Percentiles rank a stretch among this genome's conserved stretches.
Conservation (phyloP, 1,140 invertebrate genomes). For the Homarus americanus region DNA sequence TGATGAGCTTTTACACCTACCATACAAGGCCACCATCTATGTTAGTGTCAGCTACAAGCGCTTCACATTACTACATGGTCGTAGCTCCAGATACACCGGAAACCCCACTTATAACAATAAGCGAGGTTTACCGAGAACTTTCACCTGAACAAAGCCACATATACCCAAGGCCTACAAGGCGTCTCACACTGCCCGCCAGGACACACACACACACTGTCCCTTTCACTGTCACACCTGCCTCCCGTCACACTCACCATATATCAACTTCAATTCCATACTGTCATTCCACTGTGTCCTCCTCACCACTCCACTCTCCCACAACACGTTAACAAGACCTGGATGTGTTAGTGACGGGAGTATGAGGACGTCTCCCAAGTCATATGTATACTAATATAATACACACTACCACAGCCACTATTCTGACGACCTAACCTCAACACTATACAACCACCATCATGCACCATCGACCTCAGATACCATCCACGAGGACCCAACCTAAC, state of each 20-base stretch:
- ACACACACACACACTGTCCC: neutral
- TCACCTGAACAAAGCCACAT: slow-evolving; percentile 18
- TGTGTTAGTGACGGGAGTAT: neutral
- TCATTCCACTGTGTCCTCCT: too few relatives aligned
- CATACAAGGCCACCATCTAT: too few relatives aligned
- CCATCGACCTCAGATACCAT: too few relatives aligned
- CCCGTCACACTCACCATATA: too few relatives aligned
- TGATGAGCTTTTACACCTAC: too few relatives aligned
- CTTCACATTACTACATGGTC: neutral
- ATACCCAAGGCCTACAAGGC: neutral
- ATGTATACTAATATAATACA: too few relatives aligned
- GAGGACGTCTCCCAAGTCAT: neutral
- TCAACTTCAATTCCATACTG: too few relatives aligned
- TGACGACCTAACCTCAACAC: too few relatives aligned
- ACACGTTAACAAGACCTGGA: neutral
- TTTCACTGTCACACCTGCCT: neutral
- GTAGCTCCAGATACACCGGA: neutral
- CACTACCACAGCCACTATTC: too few relatives aligned
- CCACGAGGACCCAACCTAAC: too few relatives aligned
- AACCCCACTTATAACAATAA: slow-evolving; percentile 16
- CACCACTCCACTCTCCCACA: neutral
- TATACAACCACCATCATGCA: too few relatives aligned
- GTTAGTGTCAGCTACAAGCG: neutral
- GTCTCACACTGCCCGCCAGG: neutral
- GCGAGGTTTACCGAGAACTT: slow-evolving; percentile 17